Evolutionary conservation across 2,888 invertebrate genomes (phyloP).

Genomic region (Dinocampus coccinellae): DNA sequence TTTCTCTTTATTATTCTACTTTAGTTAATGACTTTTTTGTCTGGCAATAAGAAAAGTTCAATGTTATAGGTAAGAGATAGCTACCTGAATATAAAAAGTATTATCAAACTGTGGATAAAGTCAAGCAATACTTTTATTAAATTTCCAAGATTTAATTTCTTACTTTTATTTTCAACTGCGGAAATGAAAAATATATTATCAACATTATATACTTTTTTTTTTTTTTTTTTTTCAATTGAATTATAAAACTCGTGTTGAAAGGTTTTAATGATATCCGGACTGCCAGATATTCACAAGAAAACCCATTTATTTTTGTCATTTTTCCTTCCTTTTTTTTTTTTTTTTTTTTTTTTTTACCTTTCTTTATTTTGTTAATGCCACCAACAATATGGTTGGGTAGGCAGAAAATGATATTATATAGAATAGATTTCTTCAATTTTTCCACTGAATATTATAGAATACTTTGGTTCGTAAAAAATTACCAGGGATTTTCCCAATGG

Average conservation of each 20-base stretch:
- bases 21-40: slow-evolving; percentile 24
- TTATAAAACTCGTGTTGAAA: not conserved
- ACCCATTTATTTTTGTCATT: too few species aligned
- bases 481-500: not conserved
- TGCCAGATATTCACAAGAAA: too few species aligned
- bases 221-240: not conserved
- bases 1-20: not conserved
- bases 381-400: not conserved
- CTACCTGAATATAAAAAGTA: slow-evolving; percentile 33
- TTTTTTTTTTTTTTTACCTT: too few species aligned
- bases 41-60: slow-evolving; percentile 12
- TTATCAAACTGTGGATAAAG: slow-evolving; percentile 36
- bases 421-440: not conserved
- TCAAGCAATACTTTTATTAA: slow-evolving; percentile 37
- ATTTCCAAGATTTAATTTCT: slow-evolving; percentile 35
- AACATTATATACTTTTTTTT: not conserved
- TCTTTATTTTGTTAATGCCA: too few species aligned
- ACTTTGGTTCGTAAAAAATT: not conserved
- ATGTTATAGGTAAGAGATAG: not conserved
- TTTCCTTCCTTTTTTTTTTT: too few species aligned
- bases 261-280: too few species aligned
- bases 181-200: slow-evolving; percentile 17
- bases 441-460: not conserved
- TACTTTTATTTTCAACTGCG: slow-evolving; percentile 18
- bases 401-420: not conserved